These are phyloP conservation scores for Luscinia luscinia DNA, from an alignment of 2,797 vertebrate genomes.

Conservation along the genomic window DNA sequence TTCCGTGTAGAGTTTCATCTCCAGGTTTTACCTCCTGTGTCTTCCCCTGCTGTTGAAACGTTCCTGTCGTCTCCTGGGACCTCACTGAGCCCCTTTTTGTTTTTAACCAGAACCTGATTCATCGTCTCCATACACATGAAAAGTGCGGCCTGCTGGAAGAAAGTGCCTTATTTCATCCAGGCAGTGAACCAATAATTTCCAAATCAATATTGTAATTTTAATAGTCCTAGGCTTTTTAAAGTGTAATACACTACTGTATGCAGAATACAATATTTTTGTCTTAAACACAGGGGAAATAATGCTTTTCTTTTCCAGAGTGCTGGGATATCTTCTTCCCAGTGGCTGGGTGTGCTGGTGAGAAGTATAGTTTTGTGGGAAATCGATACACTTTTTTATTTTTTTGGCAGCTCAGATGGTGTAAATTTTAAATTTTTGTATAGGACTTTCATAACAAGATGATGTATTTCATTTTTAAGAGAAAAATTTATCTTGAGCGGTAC, in stretches of 20 bases:
- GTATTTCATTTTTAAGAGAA: slow-evolving; percentile 79
- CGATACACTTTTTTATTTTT: slow-evolving; percentile 85
- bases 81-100: slow-evolving; percentile 65
- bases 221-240: slow-evolving; percentile 64
- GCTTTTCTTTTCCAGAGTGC: slow-evolving; percentile 75
- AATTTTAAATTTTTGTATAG: slow-evolving; percentile 91
- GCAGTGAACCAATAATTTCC: slow-evolving; percentile 80
- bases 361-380: slow-evolving; percentile 89
- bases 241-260: slow-evolving; percentile 87
- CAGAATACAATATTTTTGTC: slow-evolving; percentile 81
- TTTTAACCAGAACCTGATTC: slow-evolving; percentile 74
- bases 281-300: slow-evolving; percentile 85
- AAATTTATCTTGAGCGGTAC: slow-evolving; percentile 84
- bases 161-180: slow-evolving; percentile 87
- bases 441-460: slow-evolving; percentile 85
- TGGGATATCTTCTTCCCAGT: slow-evolving; percentile 80
- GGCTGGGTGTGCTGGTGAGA: slow-evolving; percentile 84
- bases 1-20: slow-evolving; percentile 90
- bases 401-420: slow-evolving; percentile 98
- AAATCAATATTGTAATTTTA: slow-evolving; percentile 78
- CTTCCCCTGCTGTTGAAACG: slow-evolving; percentile 78
- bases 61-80: slow-evolving; percentile 76
- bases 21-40: slow-evolving; percentile 85
- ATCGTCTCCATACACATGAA: slow-evolving; percentile 72
- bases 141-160: slow-evolving; percentile 74